Evolutionary conservation across 2,113 vertebrate species (phyloP).

Genomic region (Vidua macroura): DNA sequence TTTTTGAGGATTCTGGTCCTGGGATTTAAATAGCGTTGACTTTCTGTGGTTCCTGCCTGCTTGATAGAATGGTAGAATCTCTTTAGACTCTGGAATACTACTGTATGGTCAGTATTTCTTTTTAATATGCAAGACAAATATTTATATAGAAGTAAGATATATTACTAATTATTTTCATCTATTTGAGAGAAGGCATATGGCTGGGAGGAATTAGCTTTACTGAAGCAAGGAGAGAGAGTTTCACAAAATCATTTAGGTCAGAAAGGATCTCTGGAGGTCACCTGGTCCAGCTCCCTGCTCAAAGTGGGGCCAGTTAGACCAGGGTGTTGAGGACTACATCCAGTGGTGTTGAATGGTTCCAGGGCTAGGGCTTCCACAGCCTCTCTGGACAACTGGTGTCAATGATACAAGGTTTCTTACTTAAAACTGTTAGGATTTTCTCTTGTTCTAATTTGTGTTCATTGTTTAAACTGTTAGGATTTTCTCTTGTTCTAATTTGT

Average conservation of each 20-base stretch:
- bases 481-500: not conserved
- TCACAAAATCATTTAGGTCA: not conserved
- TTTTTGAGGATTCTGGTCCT: not conserved
- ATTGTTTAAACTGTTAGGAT: rapidly evolving
- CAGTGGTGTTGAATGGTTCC: not conserved
- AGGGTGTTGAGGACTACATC: not conserved
- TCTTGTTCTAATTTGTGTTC: not conserved
- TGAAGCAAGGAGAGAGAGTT: not conserved
- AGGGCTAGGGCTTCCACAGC: not conserved
- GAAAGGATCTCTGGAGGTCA: not conserved
- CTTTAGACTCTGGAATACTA: not conserved
- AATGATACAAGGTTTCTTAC: not conserved
- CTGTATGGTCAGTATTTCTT: not conserved
- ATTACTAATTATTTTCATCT: not conserved
- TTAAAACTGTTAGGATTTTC: not conserved
- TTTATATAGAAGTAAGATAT: not conserved
- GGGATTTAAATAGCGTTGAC: not conserved
- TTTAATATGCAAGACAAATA: not conserved
- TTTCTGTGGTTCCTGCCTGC: not conserved
- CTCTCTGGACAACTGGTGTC: not conserved
- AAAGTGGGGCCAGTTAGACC: not conserved
- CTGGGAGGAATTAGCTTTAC: not conserved
- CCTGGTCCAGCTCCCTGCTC: not conserved
- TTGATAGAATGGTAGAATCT: not conserved
- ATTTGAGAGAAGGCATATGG: not conserved